Conservation (phyloP, 2,113 vertebrate species). For the Cynopterus brachyotis region DNA sequence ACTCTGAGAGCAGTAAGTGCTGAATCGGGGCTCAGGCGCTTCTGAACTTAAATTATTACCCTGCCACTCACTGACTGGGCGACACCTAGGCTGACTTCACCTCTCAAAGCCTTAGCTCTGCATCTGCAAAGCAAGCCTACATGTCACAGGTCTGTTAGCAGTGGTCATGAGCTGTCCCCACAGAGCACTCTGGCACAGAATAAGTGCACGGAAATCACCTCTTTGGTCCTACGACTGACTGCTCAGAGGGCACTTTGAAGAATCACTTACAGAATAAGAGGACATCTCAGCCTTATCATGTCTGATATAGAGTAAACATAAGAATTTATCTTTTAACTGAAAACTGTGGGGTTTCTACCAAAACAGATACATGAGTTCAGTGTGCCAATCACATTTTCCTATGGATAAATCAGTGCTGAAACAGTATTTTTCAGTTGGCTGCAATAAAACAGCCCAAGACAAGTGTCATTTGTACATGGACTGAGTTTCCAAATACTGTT, state of each 20-base stretch:
- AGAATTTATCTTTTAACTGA: neutral
- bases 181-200: neutral
- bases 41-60: neutral
- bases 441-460: neutral
- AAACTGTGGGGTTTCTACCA: neutral
- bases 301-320: neutral
- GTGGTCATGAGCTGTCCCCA: fast-evolving
- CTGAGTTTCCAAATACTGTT: neutral
- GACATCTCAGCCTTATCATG: neutral
- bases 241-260: neutral
- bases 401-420: neutral
- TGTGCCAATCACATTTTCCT: neutral
- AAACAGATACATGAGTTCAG: neutral
- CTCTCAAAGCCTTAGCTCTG: neutral
- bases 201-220: no score
- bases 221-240: neutral
- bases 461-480: neutral
- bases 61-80: neutral
- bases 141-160: neutral
- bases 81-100: neutral
- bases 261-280: neutral
- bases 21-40: neutral
- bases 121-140: neutral
- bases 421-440: neutral
- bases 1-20: neutral